Base-by-base conservation (phyloP, 2,113 vertebrate species). In the Hydropotes inermis region DNA sequence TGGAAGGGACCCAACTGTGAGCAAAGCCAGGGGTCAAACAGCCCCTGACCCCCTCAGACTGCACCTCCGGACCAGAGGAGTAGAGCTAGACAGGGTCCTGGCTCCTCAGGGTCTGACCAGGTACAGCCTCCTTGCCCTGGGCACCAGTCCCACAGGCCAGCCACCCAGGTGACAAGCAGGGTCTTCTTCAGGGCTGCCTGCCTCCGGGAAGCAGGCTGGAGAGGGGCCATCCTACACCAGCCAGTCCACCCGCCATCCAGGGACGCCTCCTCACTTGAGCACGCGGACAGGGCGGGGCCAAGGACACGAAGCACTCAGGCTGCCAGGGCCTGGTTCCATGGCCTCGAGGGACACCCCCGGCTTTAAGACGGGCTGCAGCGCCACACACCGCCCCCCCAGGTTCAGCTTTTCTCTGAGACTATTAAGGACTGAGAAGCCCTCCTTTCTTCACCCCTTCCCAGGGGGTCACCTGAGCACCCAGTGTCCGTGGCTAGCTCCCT, bases 301-400 rank as follows among this genome's bases (percentile, higher is more conserved):
- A 27, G 0, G 8, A 19, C 47, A 43, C 2, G 17, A 15, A 19
- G 23, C 6, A 9, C 39, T 33, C 19, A 55, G 39, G 19, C 36
- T 55, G 36, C 87, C 87, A 39, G 67, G 19, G 19, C 47, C 50
- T 54, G 79, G 36, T 30, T 33, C 39, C 4, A 33, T 1, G 81
- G 21, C 36, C 36, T 39, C 2, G 1, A 10, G 39, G 58, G 79
- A 45, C 17, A 55, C 27, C 6, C 9, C 28, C 0, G 0, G 50
- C 52, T 74, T 36, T 45, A 47, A 33, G 60, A 7, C 1, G 0
- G 91, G 52, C 7, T 47, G 39, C 25, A 25, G 76, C 4, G 0
- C 25, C 23, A 21, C 23, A 36, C 0, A 0, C 36, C 6, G 11
- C 12, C 47, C 47, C 11, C n/a, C 21, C 7, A 12, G 28, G 12